Percentiles rank a stretch among this genome's conserved stretches.
Evolutionary conservation across 2,888 invertebrate genomes (phyloP).

Genomic region (Sinhomidia bicolor): DNA sequence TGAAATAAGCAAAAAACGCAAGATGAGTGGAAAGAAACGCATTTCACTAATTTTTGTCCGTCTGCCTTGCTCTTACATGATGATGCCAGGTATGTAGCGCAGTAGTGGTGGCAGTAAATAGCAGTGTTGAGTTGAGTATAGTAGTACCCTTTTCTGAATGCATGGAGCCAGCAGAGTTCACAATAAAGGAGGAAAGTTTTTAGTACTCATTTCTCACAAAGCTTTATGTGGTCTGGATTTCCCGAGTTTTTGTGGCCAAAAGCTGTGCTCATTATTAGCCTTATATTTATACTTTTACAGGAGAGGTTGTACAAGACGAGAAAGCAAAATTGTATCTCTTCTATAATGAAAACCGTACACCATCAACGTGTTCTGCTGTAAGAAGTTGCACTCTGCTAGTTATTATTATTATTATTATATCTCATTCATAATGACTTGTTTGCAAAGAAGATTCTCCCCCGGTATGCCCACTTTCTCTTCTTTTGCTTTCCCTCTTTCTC

Average conservation of each 20-base stretch:
- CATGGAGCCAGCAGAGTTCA: neutral
- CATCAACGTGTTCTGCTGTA: neutral
- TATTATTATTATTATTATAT: constrained; percentile 35
- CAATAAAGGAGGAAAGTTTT: constrained; percentile 30
- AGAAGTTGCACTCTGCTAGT: neutral
- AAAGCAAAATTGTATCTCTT: neutral
- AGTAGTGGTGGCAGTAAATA: too few species aligned
- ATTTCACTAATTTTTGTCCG: constrained; percentile 38
- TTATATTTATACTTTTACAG: neutral
- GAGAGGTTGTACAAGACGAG: neutral
- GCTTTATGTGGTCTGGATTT: constrained; percentile 44
- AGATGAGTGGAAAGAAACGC: constrained; percentile 26
- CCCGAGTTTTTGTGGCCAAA: constrained; percentile 51
- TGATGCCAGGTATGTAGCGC: neutral
- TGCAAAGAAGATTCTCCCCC: constrained; percentile 14
- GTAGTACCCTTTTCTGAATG: neutral
- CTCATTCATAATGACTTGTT: constrained; percentile 29
- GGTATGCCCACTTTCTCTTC: neutral
- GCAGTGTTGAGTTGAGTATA: too few species aligned
- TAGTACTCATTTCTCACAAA: constrained; percentile 39
- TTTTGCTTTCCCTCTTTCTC: neutral
- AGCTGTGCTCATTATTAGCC: constrained; percentile 50
- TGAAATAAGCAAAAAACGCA: constrained; percentile 43
- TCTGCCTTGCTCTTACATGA: too few species aligned
- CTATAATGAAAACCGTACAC: neutral